Conservation (phyloP, 2,888 invertebrate species). For the Scaptomyza caliginosa region DNA sequence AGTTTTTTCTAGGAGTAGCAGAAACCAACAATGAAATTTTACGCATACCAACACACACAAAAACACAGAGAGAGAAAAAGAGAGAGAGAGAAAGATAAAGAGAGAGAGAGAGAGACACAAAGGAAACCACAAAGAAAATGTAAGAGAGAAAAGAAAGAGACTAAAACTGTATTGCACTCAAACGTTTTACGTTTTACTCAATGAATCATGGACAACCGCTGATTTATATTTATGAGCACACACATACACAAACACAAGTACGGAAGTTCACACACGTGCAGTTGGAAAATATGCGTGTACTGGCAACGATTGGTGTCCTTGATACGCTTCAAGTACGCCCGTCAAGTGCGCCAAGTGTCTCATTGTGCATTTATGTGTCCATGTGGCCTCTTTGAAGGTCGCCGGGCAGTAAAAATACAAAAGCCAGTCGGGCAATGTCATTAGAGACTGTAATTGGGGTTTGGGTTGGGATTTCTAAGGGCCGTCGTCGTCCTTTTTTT, state of each 20-base stretch:
- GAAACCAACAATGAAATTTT: constrained; percentile 60
- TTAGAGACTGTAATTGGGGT: constrained; percentile 32
- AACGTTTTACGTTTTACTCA: constrained; percentile 71
- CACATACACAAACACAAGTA: constrained; percentile 13
- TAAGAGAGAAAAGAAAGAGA: not conserved
- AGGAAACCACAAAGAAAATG: not conserved
- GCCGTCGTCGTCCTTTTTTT: constrained; percentile 17
- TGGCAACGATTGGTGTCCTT: constrained; percentile 73
- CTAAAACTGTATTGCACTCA: constrained; percentile 36
- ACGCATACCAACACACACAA: constrained; percentile 47
- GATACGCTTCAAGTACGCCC: constrained; percentile 75
- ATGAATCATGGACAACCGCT: constrained; percentile 79
- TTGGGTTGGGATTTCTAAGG: not conserved
- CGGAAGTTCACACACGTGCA: constrained; percentile 6
- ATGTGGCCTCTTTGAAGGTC: constrained; percentile 59
- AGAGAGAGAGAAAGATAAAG: not conserved
- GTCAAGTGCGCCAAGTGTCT: constrained; percentile 75
- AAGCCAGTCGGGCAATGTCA: constrained; percentile 56
- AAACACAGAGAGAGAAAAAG: not conserved
- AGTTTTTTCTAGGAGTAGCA: constrained; percentile 50
- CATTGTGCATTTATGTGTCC: constrained; percentile 73
- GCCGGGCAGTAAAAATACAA: constrained; percentile 23
- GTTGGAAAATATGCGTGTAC: constrained; percentile 33
- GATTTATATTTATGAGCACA: constrained; percentile 75
- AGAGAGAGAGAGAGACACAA: not conserved